Evolutionary conservation across 2,888 invertebrate species (phyloP), one percentile per base, ranked within the genome.

Genomic region (Orchesella flavescens): DNA sequence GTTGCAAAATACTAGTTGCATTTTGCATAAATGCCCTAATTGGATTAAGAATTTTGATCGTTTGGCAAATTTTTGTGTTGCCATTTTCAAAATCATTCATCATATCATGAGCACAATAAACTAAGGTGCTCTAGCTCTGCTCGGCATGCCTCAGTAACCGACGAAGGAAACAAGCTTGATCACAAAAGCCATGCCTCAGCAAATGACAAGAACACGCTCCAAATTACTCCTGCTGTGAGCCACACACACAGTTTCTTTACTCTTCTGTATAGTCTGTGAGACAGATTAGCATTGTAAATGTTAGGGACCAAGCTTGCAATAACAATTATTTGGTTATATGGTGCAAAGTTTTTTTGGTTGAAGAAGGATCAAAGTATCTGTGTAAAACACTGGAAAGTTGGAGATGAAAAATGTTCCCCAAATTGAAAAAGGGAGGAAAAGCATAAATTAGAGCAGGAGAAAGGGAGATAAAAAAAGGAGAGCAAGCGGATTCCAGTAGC

Each of bases 361-460:
- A 34, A 34, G 34, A 53, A 53, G 53, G 2, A 53, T 2, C 2
- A 17, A 53, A 13, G 53, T 53, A 53, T 53, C 10, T 5, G 53
- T 53, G n/a, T 34, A 53, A 53, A 53, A 53, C 53, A 53, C n/a
- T 12, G n/a, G 53, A 53, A n/a, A 53, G 53, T 53, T 3, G 65
- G 53, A 61, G 53, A 79, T 72, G 65, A 80, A 74, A 80, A 69
- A 74, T 68, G 68, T 59, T 49, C 21, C 10, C 24, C 59, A 74
- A 68, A 74, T 74, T 74, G 46, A 69, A 75, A 73, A 74, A 46
- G 68, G 75, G 57, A 34, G 74, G 75, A 71, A 75, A 61, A 23
- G 10, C 53, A 68, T 53, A 73, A 79, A 49, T 59, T 17, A 73
- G 65, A 63, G 34, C n/a, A 43, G 43, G 55, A 19, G 44, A 55